phyloP scores from a whole-genome alignment of 2,113 vertebrate species.

The Pipra filicauda region DNA sequence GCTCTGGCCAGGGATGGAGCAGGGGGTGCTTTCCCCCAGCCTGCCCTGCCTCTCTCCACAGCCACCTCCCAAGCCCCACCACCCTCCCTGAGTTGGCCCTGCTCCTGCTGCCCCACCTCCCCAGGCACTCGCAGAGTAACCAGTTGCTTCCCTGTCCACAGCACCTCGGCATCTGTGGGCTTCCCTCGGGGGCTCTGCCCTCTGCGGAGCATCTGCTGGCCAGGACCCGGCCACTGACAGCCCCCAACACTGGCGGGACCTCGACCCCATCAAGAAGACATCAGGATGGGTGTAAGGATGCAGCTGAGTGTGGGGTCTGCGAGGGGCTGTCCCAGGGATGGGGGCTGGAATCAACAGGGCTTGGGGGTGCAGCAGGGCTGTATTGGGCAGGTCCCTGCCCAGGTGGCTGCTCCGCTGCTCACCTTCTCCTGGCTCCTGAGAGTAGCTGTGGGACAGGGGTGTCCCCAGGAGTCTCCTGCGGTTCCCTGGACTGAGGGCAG shows the following conservation, averaged over 20 bases:
- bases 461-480: background rate
- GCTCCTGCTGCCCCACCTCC: background rate
- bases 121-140: rapidly evolving
- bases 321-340: background rate
- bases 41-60: background rate
- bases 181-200: background rate
- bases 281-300: background rate
- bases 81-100: too few species aligned
- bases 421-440: background rate
- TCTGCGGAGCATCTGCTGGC: background rate
- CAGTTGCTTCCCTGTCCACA: rapidly evolving
- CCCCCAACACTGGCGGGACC: background rate
- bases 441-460: background rate
- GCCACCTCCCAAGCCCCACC: background rate
- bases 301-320: background rate
- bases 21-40: background rate
- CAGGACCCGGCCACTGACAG: rapidly evolving
- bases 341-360: background rate
- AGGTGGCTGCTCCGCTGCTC: background rate
- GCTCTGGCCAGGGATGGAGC: background rate
- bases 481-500: background rate
- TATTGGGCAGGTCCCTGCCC: background rate
- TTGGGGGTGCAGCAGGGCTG: background rate
- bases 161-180: rapidly evolving
- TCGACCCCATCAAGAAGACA: background rate